Percentiles rank a stretch among this genome's conserved stretches.
These are phyloP conservation scores for Paedocypris micromegethes DNA, from an alignment of 2,797 vertebrate species.

Conservation along the genomic window DNA sequence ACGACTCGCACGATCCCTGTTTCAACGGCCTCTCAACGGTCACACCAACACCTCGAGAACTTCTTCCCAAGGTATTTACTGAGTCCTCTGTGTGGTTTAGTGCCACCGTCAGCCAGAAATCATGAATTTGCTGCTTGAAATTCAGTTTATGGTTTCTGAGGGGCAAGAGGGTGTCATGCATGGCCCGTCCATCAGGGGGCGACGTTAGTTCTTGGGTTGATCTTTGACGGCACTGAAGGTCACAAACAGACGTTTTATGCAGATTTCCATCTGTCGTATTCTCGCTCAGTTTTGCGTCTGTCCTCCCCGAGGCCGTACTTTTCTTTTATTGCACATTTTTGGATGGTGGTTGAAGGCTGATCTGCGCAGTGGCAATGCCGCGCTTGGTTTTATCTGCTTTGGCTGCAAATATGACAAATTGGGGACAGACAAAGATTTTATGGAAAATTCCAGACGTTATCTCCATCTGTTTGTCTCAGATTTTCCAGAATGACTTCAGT, in stretches of 20 bases:
- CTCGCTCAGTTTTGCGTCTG: not conserved
- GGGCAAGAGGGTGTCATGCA: constrained; percentile 47
- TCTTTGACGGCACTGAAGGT: constrained; percentile 23
- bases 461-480: not conserved
- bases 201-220: constrained; percentile 41
- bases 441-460: constrained; percentile 17
- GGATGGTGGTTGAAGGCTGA: constrained; percentile 7
- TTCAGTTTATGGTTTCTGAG: not conserved
- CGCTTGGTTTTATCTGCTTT: constrained; percentile 25
- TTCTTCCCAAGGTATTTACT: constrained; percentile 77
- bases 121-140: no score
- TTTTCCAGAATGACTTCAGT: constrained; percentile 6
- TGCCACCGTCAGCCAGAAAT: no score
- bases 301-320: constrained; percentile 16
- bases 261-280: constrained; percentile 27
- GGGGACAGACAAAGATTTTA: constrained; percentile 38
- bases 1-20: constrained; percentile 44
- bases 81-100: no score
- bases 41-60: constrained; percentile 71
- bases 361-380: constrained; percentile 23
- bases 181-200: constrained; percentile 54
- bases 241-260: constrained; percentile 13
- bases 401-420: constrained; percentile 24
- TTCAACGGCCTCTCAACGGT: constrained; percentile 56
- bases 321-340: constrained; percentile 38